Evolutionary conservation across 2,113 vertebrate genomes (phyloP).

Genomic region (Vidua macroura): DNA sequence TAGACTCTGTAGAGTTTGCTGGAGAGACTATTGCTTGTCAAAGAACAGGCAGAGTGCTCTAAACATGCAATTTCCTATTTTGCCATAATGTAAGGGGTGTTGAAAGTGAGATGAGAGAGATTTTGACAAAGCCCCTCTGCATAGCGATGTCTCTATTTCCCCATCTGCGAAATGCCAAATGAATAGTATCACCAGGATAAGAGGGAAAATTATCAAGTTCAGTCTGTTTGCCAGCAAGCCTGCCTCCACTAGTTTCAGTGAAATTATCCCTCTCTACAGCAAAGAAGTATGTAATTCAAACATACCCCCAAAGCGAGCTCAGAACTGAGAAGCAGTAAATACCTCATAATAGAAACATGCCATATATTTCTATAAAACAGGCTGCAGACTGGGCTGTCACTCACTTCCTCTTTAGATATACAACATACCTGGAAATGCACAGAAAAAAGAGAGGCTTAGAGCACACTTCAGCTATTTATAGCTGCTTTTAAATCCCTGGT

Average conservation of each 20-base stretch:
- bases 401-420: slow-evolving; percentile 11
- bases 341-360: slow-evolving; percentile 9
- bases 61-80: slow-evolving; percentile 34
- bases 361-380: slow-evolving; percentile 16
- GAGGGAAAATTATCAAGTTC: slow-evolving; percentile 18
- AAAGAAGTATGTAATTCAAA: slow-evolving; percentile 4
- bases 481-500: neutral
- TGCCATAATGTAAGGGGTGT: neutral
- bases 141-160: neutral
- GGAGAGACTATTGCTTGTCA: neutral
- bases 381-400: neutral
- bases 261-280: slow-evolving; percentile 24
- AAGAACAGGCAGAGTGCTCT: neutral
- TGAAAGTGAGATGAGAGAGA: slow-evolving; percentile 8
- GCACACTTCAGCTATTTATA: neutral
- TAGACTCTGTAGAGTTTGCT: neutral
- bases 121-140: neutral
- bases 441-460: neutral
- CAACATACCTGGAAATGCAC: neutral
- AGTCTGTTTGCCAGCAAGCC: neutral
- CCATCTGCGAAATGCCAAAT: slow-evolving; percentile 6
- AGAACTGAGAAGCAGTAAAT: slow-evolving; percentile 29
- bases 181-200: neutral
- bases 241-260: neutral
- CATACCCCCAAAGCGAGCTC: neutral